Conservation (phyloP, 2,113 vertebrate genomes). For the Ceratotherium simum region DNA sequence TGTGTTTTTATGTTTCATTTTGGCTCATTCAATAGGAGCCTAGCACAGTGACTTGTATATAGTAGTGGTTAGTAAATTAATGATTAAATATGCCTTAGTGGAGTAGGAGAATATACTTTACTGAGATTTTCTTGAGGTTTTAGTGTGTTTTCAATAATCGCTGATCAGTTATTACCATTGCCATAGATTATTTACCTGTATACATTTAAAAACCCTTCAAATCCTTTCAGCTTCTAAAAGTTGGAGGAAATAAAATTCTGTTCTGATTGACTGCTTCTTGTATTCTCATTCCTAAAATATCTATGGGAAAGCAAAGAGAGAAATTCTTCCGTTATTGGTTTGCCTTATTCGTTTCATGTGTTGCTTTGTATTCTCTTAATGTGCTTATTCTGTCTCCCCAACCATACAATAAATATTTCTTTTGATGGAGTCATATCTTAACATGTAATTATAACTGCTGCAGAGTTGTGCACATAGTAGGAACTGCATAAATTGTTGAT, state of each 20-base stretch:
- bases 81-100: conserved; percentile 4
- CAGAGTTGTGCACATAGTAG: conserved; percentile 9
- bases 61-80: not conserved
- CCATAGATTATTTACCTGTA: not conserved
- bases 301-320: not conserved
- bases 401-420: not conserved
- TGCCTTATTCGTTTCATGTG: not conserved
- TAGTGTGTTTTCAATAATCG: not conserved
- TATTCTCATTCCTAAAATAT: not conserved
- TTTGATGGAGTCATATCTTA: not conserved
- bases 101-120: not conserved
- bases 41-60: not conserved
- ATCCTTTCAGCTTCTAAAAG: not conserved
- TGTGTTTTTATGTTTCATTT: conserved; percentile 1
- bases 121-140: conserved; percentile 23
- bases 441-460: not conserved
- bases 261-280: not conserved
- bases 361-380: not conserved
- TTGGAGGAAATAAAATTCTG: not conserved
- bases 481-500: not conserved
- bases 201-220: not conserved
- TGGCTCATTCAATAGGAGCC: not conserved
- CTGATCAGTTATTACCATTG: not conserved
- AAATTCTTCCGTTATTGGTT: not conserved
- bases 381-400: not conserved